Evolutionary conservation across 2,888 invertebrate species (phyloP), one percentile per base, ranked within the genome.

Genomic region (Nymphalis polychloros): DNA sequence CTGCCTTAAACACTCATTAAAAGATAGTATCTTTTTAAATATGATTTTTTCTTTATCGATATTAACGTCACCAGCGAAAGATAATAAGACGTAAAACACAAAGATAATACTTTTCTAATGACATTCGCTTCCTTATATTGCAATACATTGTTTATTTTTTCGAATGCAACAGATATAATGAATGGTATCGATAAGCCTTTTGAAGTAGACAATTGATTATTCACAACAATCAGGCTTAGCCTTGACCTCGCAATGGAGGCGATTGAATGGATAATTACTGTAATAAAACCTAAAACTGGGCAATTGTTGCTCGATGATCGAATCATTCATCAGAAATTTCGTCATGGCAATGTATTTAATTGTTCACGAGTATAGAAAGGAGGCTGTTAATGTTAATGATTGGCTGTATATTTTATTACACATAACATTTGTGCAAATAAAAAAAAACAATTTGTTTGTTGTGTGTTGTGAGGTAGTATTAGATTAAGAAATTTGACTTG

Each of bases 131-230:
- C 50, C 50, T 50, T 50, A 20, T 50, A 19, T 20, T 19, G 19
- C 10, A 20, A 4, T 20, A 52, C 59, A 46, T 57, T 52, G 16
- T 57, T 50, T 19, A 10, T 50, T 50, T n/a, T 20, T 50, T 20
- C 8, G 27, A 35, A 31, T 23, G 48, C 19, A 62, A 52, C 46
- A 31, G 64, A 65, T 65, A 46, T 46, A 59, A 20, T 47, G 47
- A 69, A 63, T 65, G 53, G 48, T 53, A 46, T 62, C 46, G 62
- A 65, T 63, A 65, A 63, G 65, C 47, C 59, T 66, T 69, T 59
- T 66, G 49, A 59, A 68, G 47, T 52, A 64, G 59, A 60, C 59
- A 69, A 69, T 66, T 63, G 63, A 69, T 62, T 67, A 67, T 65
- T 65, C 16, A 61, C 57, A 65, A 69, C 62, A 65, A 69, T 63